phyloP scores from a whole-genome alignment of 2,888 invertebrate species.

The Melieria omissa region DNA sequence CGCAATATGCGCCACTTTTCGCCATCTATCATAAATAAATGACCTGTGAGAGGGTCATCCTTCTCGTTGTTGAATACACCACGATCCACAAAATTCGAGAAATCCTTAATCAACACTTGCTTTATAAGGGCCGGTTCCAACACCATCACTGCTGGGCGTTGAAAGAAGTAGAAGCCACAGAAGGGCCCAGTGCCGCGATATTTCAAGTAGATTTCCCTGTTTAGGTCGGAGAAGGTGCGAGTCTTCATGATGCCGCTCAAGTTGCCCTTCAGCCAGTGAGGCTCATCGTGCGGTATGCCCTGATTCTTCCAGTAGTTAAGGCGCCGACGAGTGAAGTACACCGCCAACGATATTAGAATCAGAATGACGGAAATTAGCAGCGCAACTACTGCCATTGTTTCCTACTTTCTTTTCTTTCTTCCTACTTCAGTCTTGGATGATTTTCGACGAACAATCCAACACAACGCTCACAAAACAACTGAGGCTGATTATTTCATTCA shows the following conservation, averaged over 20 bases:
- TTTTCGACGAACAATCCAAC: not conserved
- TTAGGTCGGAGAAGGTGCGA: conserved; percentile 37
- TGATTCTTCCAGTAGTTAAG: conserved; percentile 42
- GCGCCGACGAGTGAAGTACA: conserved; percentile 31
- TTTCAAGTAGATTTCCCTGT: conserved; percentile 46
- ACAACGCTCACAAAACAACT: not conserved
- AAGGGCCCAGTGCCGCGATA: conserved; percentile 54
- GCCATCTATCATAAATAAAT: conserved; percentile 57
- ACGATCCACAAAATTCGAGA: conserved; percentile 42
- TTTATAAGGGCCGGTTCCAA: conserved; percentile 36
- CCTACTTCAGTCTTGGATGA: not conserved
- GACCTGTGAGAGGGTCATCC: conserved; percentile 44
- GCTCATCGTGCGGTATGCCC: conserved; percentile 42
- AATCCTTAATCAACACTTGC: conserved; percentile 39
- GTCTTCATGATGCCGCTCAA: conserved; percentile 36
- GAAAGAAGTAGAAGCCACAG: conserved; percentile 54
- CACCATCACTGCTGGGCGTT: conserved; percentile 43
- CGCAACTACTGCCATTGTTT: conserved; percentile 29
- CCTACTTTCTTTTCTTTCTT: not conserved
- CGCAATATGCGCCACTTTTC: conserved; percentile 58
- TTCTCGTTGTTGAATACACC: conserved; percentile 44
- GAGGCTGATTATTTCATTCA: not conserved
- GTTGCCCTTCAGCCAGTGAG: conserved; percentile 40
- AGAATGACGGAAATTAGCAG: conserved; percentile 16
- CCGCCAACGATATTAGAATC: conserved; percentile 8